These are phyloP conservation scores for Ptyas mucosa DNA, from an alignment of 2,113 vertebrate genomes.

Conservation along the genomic window DNA sequence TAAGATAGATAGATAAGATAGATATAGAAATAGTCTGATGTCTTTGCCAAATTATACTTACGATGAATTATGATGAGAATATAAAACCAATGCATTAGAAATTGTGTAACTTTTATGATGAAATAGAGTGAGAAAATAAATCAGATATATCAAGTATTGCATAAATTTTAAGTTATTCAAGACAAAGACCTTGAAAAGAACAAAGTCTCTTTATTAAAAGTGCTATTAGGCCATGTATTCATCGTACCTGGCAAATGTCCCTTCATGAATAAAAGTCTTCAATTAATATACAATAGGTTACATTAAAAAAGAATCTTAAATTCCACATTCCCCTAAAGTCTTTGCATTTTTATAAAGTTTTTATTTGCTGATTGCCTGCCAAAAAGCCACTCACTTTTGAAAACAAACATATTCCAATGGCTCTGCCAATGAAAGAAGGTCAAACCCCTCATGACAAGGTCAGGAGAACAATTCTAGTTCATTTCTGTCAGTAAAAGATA, in stretches of 20 bases:
- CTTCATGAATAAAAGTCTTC: background rate
- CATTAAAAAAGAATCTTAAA: background rate
- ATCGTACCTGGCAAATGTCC: background rate
- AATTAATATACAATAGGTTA: background rate
- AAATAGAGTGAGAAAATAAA: background rate
- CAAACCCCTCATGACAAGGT: constrained; percentile 20
- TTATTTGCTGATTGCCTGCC: constrained; percentile 14
- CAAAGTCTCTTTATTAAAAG: background rate
- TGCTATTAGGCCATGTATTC: background rate
- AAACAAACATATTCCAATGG: constrained; percentile 46
- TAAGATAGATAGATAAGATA: background rate
- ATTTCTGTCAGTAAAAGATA: constrained; percentile 36
- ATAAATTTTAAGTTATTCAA: background rate
- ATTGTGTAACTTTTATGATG: background rate
- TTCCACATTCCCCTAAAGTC: background rate
- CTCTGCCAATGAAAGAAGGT: constrained; percentile 55
- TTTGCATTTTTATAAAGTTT: constrained; percentile 13
- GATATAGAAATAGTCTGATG: background rate
- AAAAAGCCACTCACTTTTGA: constrained; percentile 34
- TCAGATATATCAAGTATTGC: background rate
- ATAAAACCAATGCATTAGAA: background rate
- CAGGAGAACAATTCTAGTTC: constrained; percentile 44
- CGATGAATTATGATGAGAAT: background rate
- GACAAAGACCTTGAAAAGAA: background rate
- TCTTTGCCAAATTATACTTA: background rate